A percentile compares a stretch with the other conserved stretches of the same genome.
These are phyloP conservation scores for Masticophis lateralis DNA, from an alignment of 2,797 vertebrate genomes.

Conservation along the genomic window DNA sequence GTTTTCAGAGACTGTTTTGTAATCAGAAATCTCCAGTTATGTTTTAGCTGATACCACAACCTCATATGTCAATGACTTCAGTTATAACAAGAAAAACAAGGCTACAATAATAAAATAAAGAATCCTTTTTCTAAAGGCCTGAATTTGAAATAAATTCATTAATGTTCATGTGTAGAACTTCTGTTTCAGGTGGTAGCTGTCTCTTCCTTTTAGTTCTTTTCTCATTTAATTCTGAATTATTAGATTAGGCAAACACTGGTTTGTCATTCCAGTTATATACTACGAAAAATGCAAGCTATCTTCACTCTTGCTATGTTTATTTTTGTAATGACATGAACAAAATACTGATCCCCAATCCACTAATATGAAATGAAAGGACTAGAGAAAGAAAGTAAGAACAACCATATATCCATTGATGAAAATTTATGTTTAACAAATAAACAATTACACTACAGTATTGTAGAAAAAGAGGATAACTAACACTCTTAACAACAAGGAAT, in stretches of 20 bases:
- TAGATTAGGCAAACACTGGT: not conserved
- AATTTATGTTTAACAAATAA: not conserved
- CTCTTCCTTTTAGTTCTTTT: not conserved
- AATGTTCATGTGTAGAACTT: not conserved
- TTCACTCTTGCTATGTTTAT: not conserved
- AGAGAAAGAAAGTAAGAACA: not conserved
- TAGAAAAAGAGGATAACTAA: not conserved
- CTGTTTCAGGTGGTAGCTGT: not conserved
- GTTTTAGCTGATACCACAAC: not conserved
- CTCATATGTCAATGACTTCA: not conserved
- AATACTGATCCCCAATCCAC: not conserved
- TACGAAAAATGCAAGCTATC: not conserved
- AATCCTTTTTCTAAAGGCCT: not conserved
- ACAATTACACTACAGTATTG: not conserved
- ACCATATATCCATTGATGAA: not conserved
- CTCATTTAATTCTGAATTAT: not conserved
- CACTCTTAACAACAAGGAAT: not conserved
- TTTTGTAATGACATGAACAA: not conserved
- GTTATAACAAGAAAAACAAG: not conserved
- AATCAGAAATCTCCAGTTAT: not conserved
- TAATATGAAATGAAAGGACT: not conserved
- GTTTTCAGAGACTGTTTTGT: not conserved
- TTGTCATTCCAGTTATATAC: not conserved
- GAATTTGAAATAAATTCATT: not conserved
- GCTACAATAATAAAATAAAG: not conserved